Percentiles rank a stretch among this genome's conserved stretches.
These are phyloP conservation scores for Dendrolimus pini DNA, from an alignment of 2,888 invertebrate genomes.

Conservation along the genomic window DNA sequence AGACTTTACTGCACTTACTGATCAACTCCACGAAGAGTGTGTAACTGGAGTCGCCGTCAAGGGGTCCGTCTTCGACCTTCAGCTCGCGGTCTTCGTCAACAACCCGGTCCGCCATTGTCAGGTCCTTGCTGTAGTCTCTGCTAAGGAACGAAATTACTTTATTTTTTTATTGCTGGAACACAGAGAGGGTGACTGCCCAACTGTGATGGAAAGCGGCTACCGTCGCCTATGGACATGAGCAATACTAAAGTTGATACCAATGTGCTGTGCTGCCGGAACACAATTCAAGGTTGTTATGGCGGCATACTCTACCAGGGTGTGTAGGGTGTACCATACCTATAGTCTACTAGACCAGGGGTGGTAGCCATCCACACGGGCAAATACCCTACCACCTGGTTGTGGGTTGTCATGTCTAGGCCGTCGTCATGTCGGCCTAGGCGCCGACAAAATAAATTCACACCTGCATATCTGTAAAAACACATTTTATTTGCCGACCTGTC, in stretches of 20 bases:
- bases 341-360: not conserved
- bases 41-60: conserved; percentile 88
- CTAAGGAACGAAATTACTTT: conserved; percentile 5
- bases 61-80: conserved; percentile 77
- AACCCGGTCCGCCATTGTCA: conserved; percentile 37
- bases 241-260: not conserved
- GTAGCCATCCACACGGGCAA: not conserved
- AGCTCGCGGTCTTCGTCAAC: conserved; percentile 25
- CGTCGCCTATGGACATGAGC: not conserved
- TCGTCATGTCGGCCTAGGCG: too few species aligned
- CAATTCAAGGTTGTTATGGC: not conserved
- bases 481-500: too few species aligned
- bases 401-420: too few species aligned
- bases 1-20: conserved; percentile 66
- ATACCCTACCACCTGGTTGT: not conserved
- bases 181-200: not conserved
- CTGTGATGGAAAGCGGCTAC: not conserved
- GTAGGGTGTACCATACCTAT: too few species aligned
- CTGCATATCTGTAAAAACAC: too few species aligned
- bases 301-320: too few species aligned
- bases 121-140: conserved; percentile 38
- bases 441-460: too few species aligned
- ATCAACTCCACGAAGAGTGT: conserved; percentile 91
- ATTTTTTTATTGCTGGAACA: not conserved
- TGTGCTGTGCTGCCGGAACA: not conserved